Evolutionary conservation across 2,797 vertebrate species (phyloP).

Genomic region (Antennarius maculatus): DNA sequence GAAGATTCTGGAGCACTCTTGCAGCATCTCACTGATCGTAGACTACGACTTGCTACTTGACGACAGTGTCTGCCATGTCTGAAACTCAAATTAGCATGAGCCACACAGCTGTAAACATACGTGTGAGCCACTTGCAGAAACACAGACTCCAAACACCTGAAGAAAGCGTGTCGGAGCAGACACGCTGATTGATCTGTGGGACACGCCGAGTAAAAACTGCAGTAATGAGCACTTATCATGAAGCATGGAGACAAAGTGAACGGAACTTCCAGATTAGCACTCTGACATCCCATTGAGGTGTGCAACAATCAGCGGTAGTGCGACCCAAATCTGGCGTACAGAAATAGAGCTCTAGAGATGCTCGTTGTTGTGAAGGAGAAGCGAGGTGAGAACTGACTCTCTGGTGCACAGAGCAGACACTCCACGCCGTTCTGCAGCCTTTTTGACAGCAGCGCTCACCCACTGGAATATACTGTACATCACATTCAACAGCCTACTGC

Average conservation of each 20-base stretch:
- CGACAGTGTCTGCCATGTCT: constrained; percentile 15
- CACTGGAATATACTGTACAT: constrained; percentile 55
- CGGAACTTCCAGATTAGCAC: constrained; percentile 42
- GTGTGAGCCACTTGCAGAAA: constrained; percentile 30
- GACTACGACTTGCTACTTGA: not conserved
- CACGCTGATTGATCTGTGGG: constrained; percentile 35
- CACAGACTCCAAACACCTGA: constrained; percentile 38
- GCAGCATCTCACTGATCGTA: no score
- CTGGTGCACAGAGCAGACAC: constrained; percentile 55
- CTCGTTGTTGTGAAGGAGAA: constrained; percentile 61
- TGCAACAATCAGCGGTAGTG: constrained; percentile 39
- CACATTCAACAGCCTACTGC: constrained; percentile 48
- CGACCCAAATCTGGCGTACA: constrained; percentile 45
- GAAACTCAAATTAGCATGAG: constrained; percentile 32
- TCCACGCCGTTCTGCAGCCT: constrained; percentile 61
- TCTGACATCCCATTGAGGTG: constrained; percentile 51
- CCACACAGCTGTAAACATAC: constrained; percentile 7
- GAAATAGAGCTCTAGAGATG: constrained; percentile 63
- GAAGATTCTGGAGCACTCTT: no score
- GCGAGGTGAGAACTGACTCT: constrained; percentile 59
- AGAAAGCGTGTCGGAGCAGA: constrained; percentile 5
- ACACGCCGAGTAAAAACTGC: constrained; percentile 43
- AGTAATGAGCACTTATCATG: constrained; percentile 60
- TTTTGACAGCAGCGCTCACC: constrained; percentile 55
- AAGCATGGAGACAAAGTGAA: constrained; percentile 47